A percentile compares a stretch with the other conserved stretches of the same genome.
phyloP scores from a whole-genome alignment of 2,113 vertebrate species.

The Lichenostomus cassidix region DNA sequence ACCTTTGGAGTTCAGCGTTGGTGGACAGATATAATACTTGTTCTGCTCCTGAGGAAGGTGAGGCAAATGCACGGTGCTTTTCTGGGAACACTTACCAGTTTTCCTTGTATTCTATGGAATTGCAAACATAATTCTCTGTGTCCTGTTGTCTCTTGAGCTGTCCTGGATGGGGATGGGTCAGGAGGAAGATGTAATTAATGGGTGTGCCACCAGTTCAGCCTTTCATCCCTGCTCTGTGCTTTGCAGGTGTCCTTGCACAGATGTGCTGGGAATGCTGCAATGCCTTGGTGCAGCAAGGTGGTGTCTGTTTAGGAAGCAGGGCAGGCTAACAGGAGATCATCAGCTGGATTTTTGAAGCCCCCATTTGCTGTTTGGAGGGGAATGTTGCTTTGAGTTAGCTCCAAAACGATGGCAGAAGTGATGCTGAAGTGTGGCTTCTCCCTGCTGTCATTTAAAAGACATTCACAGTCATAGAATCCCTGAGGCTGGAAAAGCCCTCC shows the following conservation, averaged over 20 bases:
- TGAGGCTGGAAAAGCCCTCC: not conserved
- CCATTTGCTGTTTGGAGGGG: not conserved
- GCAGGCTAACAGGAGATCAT: not conserved
- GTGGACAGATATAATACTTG: not conserved
- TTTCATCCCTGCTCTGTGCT: not conserved
- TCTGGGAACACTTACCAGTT: not conserved
- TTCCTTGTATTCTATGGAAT: not conserved
- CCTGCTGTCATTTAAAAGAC: not conserved
- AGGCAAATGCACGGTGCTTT: not conserved
- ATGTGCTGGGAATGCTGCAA: not conserved
- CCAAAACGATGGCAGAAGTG: not conserved
- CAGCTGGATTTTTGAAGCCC: not conserved
- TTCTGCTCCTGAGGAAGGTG: too few relatives aligned
- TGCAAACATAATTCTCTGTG: not conserved
- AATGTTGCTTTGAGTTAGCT: not conserved
- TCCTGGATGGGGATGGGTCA: not conserved
- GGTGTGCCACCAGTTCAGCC: not conserved
- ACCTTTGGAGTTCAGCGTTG: not conserved
- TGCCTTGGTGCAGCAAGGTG: not conserved
- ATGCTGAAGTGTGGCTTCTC: not conserved
- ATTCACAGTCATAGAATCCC: rapidly evolving
- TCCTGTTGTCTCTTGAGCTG: not conserved
- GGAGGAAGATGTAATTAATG: not conserved
- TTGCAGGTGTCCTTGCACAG: not conserved
- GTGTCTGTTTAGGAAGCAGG: not conserved